Percentiles rank a stretch among this genome's conserved stretches.
Evolutionary conservation across 2,113 vertebrate species (phyloP).

Genomic region (Ammospiza caudacuta): DNA sequence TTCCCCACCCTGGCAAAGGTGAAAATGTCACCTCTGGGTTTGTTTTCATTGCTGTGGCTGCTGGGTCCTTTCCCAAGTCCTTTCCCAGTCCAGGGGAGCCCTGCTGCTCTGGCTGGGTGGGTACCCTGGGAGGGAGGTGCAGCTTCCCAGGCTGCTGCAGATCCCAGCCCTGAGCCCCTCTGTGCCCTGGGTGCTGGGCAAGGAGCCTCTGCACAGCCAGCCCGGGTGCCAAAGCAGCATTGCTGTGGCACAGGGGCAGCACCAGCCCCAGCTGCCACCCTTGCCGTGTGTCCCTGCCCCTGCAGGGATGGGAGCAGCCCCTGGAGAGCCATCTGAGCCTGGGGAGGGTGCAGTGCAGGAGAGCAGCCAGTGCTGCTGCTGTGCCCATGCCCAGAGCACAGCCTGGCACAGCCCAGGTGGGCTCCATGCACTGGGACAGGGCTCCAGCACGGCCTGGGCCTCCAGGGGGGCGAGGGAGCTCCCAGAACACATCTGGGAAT

Average conservation of each 20-base stretch:
- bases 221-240: neutral
- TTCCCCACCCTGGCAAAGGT: neutral
- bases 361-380: neutral
- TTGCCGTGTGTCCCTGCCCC: neutral
- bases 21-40: neutral
- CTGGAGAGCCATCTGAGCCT: neutral
- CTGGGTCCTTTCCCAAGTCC: neutral
- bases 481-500: neutral
- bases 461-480: neutral
- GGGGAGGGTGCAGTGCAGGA: neutral
- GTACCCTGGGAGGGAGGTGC: neutral
- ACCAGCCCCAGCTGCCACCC: neutral
- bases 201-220: neutral
- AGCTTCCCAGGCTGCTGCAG: neutral
- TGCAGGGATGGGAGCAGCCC: neutral
- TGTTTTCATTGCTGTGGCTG: neutral
- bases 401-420: neutral
- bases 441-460: neutral
- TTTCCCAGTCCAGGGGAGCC: neutral
- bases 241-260: neutral
- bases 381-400: neutral
- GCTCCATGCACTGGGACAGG: neutral
- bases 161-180: neutral
- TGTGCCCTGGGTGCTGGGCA: neutral
- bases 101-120: neutral